Conservation (phyloP, 2,113 vertebrate genomes). For the Carollia perspicillata region DNA sequence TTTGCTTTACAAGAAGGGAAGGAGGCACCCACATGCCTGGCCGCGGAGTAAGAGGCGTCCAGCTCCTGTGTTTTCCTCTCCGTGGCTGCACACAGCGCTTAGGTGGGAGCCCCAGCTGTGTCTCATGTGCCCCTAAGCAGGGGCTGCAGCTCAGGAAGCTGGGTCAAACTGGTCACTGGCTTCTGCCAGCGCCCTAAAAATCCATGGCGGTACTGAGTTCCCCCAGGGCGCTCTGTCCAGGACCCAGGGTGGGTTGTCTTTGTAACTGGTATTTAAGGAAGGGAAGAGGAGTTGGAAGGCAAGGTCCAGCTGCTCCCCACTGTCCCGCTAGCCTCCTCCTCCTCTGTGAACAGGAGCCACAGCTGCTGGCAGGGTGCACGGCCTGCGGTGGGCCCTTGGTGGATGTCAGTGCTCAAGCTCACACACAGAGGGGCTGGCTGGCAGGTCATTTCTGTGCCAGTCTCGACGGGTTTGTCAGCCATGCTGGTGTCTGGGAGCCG, state of each 20-base stretch:
- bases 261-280: neutral
- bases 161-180: rapidly evolving
- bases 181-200: neutral
- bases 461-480: too few relatives aligned
- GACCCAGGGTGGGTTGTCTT: neutral
- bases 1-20: neutral
- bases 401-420: neutral
- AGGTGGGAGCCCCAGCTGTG: rapidly evolving
- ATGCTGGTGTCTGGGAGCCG: neutral
- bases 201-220: neutral
- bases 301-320: neutral
- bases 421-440: rapidly evolving
- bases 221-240: neutral
- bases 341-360: neutral
- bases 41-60: neutral
- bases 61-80: neutral
- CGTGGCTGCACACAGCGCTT: rapidly evolving
- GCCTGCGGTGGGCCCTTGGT: rapidly evolving
- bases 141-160: rapidly evolving
- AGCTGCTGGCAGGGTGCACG: neutral
- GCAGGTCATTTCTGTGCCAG: neutral
- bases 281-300: neutral
- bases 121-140: rapidly evolving
- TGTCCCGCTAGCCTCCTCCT: rapidly evolving
- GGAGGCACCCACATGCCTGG: neutral